Conservation (phyloP, 2,888 invertebrate genomes). For the Stegana nigrithorax region DNA sequence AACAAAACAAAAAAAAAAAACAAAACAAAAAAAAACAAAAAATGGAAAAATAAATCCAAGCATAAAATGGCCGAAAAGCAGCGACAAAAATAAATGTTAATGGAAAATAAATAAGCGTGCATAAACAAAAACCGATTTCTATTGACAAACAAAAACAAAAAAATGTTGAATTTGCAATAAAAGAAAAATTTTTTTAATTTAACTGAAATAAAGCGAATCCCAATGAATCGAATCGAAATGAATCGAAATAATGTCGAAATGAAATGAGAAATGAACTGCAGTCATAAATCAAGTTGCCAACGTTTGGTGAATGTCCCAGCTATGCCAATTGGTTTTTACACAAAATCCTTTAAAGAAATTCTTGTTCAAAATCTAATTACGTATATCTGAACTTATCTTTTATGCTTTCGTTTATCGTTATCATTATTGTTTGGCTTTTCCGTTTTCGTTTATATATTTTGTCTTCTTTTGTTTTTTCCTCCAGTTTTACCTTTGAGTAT, state of each 20-base stretch:
- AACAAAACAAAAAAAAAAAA: conserved; percentile 27
- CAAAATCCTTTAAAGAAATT: too few species aligned
- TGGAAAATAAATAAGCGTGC: conserved; percentile 13
- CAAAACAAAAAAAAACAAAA: conserved; percentile 23
- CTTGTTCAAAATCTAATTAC: too few species aligned
- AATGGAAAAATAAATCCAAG: conserved; percentile 9
- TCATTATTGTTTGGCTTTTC: too few species aligned
- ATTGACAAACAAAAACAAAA: conserved; percentile 25
- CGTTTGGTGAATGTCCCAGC: conserved; percentile 65
- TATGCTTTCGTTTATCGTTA: too few species aligned
- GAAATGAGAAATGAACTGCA: conserved; percentile 23
- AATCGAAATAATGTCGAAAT: conserved; percentile 12
- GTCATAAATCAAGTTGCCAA: conserved; percentile 20
- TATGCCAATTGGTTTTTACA: conserved; percentile 64
- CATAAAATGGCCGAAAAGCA: too few species aligned
- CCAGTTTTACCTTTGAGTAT: conserved; percentile 28
- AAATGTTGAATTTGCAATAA: conserved; percentile 26
- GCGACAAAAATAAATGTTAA: conserved; percentile 23
- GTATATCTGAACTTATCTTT: too few species aligned
- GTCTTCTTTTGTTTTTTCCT: conserved; percentile 3
- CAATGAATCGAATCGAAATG: conserved; percentile 16
- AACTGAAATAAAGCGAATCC: conserved; percentile 15
- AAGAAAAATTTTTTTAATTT: conserved; percentile 5
- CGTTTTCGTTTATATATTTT: too few species aligned
- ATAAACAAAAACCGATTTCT: too few species aligned